These are phyloP conservation scores for Pterocles orientalis DNA, from an alignment of 2,113 vertebrate genomes.

Conservation along the genomic window DNA sequence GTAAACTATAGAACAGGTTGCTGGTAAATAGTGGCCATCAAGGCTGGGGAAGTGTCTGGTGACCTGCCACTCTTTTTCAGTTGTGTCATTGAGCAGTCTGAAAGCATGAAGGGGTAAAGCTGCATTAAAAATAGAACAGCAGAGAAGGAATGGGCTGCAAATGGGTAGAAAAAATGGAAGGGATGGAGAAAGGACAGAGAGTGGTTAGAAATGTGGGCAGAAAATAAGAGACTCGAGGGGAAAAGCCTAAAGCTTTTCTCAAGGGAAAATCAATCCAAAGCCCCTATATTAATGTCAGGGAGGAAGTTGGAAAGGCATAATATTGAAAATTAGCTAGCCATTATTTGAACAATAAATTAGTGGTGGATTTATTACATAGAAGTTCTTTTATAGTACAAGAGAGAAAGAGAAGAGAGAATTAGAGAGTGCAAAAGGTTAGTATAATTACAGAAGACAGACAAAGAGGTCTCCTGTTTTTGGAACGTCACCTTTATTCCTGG, in stretches of 20 bases:
- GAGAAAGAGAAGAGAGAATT: not conserved
- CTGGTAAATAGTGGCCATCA: not conserved
- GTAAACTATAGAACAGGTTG: not conserved
- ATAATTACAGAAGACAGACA: not conserved
- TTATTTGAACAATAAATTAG: not conserved
- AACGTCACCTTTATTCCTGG: not conserved
- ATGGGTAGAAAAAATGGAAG: not conserved
- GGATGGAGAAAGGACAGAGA: not conserved
- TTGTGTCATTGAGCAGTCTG: not conserved
- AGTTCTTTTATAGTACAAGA: not conserved
- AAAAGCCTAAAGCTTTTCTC: not conserved
- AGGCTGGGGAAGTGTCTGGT: not conserved
- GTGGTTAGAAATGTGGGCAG: not conserved
- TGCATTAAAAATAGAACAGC: not conserved
- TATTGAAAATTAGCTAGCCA: not conserved
- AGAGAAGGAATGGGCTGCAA: not conserved
- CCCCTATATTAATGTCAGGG: not conserved
- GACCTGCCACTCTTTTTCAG: not conserved
- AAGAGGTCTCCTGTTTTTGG: not conserved
- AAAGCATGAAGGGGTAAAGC: not conserved
- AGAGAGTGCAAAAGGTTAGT: not conserved
- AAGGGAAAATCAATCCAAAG: conserved; percentile 1
- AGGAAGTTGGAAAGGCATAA: not conserved
- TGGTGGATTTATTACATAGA: not conserved
- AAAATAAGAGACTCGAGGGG: not conserved